Evolutionary conservation across 2,888 invertebrate species (phyloP), one percentile per base, ranked within the genome.

Genomic region (Oxytorus armatus): DNA sequence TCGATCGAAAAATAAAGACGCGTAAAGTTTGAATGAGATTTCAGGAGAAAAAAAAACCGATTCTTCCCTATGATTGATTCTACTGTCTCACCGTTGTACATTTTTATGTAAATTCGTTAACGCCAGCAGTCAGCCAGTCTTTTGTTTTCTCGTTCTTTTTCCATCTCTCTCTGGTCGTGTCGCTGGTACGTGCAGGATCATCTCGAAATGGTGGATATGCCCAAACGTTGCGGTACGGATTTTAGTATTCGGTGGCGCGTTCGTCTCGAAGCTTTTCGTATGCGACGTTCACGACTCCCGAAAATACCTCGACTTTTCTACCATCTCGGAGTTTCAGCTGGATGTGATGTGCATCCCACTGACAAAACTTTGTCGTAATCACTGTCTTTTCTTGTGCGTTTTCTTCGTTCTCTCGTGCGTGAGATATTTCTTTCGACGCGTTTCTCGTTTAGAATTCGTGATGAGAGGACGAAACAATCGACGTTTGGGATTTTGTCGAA

Each of bases 91-190:
- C 21, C 42, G 81, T 81, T 79, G 72, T 82, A 79, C 82, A 83
- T 86, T 84, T 85, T 85, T 82, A 85, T 85, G 84, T 81, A 83
- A 84, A 85, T 85, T 66, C 36, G 61, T n/a, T 49, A 53, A 49
- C 65, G 61, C 79, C 59, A 55, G 53, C 65, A 72, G 53, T 57
- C 73, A 59, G 63, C 75, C 74, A 79, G 68, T 80, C 77, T 63
- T 59, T 80, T 82, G 76, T 76, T 81, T 79, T 79, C 66, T 66
- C 68, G 47, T 55, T 53, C 55, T 39, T 53, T 33, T 69, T n/a
- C n/a, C n/a, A 59, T 18, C 51, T 33, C 72, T 61, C 39, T 5
- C 29, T 47, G 42, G 72, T 66, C 51, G 21, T 21, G 18, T 29
- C 29, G 66, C 63, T 53, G 11, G 55, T 72, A 33, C 66, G 51